phyloP scores from a whole-genome alignment of 2,888 invertebrate species.

The Cylindroiulus punctatus region DNA sequence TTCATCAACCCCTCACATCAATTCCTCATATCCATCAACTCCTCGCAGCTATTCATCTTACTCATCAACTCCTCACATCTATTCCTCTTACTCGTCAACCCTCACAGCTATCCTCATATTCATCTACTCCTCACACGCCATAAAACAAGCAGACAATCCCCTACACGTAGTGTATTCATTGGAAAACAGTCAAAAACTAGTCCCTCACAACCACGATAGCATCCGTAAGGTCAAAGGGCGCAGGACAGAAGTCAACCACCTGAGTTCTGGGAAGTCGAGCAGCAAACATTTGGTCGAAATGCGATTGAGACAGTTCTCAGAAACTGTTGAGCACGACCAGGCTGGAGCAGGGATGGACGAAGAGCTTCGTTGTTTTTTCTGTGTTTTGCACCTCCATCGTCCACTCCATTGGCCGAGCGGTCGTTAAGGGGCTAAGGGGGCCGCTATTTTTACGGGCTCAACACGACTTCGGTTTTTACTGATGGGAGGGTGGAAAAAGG shows the following conservation, averaged over 20 bases:
- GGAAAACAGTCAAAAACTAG: too few species aligned
- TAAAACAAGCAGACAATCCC: too few species aligned
- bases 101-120: too few species aligned
- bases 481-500: neutral
- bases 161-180: too few species aligned
- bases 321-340: neutral
- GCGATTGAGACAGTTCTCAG: neutral
- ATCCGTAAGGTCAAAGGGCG: conserved; percentile 19
- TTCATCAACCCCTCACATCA: too few species aligned
- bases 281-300: neutral
- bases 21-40: too few species aligned
- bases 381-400: neutral
- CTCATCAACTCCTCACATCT: too few species aligned
- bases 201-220: too few species aligned
- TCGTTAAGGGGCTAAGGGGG: neutral
- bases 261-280: neutral
- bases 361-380: neutral
- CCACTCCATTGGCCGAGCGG: neutral
- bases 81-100: too few species aligned
- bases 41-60: too few species aligned
- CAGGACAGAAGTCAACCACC: neutral
- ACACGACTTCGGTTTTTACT: neutral
- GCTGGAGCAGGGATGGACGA: neutral
- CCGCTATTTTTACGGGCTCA: neutral
- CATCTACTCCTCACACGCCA: too few species aligned